These are phyloP conservation scores for Heliornis fulica DNA, from an alignment of 2,113 vertebrate species.

Conservation along the genomic window DNA sequence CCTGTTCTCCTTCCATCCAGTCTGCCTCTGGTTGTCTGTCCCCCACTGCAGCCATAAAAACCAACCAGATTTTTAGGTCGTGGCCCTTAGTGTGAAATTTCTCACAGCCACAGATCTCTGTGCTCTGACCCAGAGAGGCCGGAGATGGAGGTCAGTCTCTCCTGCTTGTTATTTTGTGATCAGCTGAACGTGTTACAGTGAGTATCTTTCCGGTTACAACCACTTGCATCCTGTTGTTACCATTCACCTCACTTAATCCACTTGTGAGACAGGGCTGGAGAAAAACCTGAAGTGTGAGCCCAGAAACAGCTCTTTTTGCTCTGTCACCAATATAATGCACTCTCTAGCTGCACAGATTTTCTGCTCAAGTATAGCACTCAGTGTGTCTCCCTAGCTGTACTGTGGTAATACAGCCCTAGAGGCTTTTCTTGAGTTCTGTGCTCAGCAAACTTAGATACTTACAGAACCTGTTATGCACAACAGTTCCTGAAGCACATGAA, in stretches of 20 bases:
- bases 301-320: not conserved
- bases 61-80: not conserved
- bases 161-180: not conserved
- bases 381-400: not conserved
- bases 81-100: not conserved
- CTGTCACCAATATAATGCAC: not conserved
- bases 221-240: not conserved
- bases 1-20: not conserved
- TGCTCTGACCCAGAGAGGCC: not conserved
- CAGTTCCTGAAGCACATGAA: not conserved
- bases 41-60: not conserved
- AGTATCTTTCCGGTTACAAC: not conserved
- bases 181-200: not conserved
- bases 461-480: not conserved
- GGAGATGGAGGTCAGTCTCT: not conserved
- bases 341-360: not conserved
- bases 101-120: not conserved
- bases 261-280: not conserved
- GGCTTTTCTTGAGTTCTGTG: not conserved
- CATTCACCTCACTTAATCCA: not conserved
- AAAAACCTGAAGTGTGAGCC: not conserved
- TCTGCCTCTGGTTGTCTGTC: not conserved
- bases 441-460: not conserved
- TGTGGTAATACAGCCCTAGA: not conserved
- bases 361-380: not conserved